A percentile compares a stretch with the other conserved stretches of the same genome.
These are phyloP conservation scores for Phenganax marumi DNA, from an alignment of 92 coral and sea anemone species.

Conservation along the genomic window DNA sequence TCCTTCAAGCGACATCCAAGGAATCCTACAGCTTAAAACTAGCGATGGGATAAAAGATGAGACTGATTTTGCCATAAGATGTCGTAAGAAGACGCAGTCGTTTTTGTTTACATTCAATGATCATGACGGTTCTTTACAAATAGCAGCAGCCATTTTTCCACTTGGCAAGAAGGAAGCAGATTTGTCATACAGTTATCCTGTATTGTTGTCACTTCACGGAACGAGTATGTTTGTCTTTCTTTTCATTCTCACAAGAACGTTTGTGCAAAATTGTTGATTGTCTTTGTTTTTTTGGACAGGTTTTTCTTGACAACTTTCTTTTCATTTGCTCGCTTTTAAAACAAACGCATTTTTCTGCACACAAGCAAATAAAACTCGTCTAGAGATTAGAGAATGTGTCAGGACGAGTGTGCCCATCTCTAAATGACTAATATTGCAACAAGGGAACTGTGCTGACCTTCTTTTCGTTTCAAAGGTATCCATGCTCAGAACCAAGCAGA, in stretches of 20 bases:
- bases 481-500: constrained; percentile 98
- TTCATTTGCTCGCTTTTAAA: too few relatives aligned
- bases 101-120: constrained; percentile 89
- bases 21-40: constrained; percentile 59
- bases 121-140: constrained; percentile 97
- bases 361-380: too few relatives aligned
- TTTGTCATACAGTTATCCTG: constrained; percentile 67
- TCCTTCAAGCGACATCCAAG: constrained; percentile 33
- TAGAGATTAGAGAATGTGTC: too few relatives aligned
- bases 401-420: not conserved
- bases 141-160: constrained; percentile 87
- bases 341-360: not conserved
- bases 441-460: too few relatives aligned
- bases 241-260: not conserved
- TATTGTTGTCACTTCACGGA: constrained; percentile 86
- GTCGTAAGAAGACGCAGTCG: constrained; percentile 72
- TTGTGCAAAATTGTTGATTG: not conserved
- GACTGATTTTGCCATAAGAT: constrained; percentile 61
- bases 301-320: not conserved
- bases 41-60: constrained; percentile 65
- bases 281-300: not conserved
- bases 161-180: constrained; percentile 49
- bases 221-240: constrained; percentile 66
- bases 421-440: not conserved
- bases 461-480: constrained; percentile 57